These are phyloP conservation scores for Protobothrops mucrosquamatus DNA, from an alignment of 2,113 vertebrate genomes.

Conservation along the genomic window DNA sequence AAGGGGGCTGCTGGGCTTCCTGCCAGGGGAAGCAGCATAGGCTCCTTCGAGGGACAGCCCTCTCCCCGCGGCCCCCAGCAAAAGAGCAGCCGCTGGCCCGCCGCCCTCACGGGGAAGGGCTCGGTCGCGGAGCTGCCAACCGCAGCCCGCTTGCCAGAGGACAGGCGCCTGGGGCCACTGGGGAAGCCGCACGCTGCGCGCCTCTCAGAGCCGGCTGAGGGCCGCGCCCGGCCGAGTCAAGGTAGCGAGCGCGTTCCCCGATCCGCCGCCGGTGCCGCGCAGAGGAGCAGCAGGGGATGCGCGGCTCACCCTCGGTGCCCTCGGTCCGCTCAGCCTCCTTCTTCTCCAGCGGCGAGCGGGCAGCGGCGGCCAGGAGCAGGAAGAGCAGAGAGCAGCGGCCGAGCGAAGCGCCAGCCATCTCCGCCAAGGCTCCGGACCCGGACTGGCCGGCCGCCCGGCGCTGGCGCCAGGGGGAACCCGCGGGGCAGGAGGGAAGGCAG, in stretches of 20 bases:
- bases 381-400: not conserved
- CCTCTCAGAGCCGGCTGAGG: not conserved
- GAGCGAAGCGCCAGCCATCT: not conserved
- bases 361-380: not conserved
- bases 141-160: not conserved
- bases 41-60: not conserved
- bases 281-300: not conserved
- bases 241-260: not conserved
- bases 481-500: not conserved
- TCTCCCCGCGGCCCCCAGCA: not conserved
- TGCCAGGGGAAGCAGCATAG: not conserved
- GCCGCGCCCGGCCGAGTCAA: not conserved
- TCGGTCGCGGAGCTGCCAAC: not conserved
- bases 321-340: not conserved
- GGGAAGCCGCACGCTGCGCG: not conserved
- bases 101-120: not conserved
- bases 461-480: not conserved
- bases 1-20: not conserved
- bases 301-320: not conserved
- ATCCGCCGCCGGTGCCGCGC: not conserved
- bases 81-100: not conserved
- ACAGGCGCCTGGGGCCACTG: not conserved
- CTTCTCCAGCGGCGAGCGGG: not conserved
- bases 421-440: not conserved
- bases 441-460: slow-evolving; percentile 7